These are phyloP conservation scores for Argopecten irradians DNA, from an alignment of 1,140 invertebrate genomes.

Conservation along the genomic window DNA sequence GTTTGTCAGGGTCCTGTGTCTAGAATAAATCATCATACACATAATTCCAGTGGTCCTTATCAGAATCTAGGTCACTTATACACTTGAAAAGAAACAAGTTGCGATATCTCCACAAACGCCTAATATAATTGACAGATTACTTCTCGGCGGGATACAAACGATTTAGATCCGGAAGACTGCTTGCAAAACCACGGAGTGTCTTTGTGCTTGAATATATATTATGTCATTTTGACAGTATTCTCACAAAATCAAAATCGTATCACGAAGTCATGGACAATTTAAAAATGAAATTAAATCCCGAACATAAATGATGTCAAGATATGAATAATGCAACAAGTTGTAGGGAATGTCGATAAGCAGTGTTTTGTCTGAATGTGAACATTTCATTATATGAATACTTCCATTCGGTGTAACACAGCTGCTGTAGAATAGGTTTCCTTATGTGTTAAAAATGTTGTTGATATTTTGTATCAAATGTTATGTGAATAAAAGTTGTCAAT, in stretches of 20 bases:
- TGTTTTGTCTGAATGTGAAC: too few relatives aligned
- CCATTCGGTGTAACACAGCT: too few relatives aligned
- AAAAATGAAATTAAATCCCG: conserved; percentile 6
- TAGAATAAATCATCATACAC: too few relatives aligned
- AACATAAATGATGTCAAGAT: conserved; percentile 8
- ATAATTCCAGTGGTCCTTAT: too few relatives aligned
- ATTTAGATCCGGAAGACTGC: not conserved
- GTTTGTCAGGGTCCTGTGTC: too few relatives aligned
- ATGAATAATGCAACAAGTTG: conserved; percentile 7
- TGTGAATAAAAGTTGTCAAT: too few relatives aligned
- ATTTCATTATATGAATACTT: too few relatives aligned
- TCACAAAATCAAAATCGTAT: conserved; percentile 8
- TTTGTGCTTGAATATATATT: not conserved
- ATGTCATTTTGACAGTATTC: not conserved
- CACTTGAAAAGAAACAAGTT: conserved; percentile 8
- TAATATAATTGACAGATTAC: not conserved
- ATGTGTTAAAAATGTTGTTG: too few relatives aligned
- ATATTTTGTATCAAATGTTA: too few relatives aligned
- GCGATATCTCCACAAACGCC: not conserved
- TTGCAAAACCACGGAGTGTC: not conserved
- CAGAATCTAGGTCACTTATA: not conserved
- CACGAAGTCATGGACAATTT: not conserved
- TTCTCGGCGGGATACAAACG: not conserved
- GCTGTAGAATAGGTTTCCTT: too few relatives aligned
- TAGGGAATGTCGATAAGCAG: not conserved